Evolutionary conservation across 2,113 vertebrate genomes (phyloP).

Genomic region (Eulacestoma nigropectus): DNA sequence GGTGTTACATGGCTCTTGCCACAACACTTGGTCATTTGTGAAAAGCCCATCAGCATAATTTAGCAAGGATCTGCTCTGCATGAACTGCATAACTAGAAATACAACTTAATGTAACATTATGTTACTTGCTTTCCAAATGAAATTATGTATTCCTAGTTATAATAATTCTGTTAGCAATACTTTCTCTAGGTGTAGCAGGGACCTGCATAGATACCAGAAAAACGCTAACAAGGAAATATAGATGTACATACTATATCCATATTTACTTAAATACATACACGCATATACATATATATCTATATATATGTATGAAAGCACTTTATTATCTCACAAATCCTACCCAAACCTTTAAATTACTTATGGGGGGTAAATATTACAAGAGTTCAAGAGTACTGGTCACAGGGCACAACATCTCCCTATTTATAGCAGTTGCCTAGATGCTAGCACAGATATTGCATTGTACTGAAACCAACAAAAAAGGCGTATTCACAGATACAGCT

Average conservation of each 20-base stretch:
- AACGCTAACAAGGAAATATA: background rate
- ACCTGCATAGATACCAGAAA: background rate
- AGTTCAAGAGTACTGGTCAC: slow-evolving; percentile 16
- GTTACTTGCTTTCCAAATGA: background rate
- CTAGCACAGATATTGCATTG: slow-evolving; percentile 30
- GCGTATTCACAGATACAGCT: slow-evolving; percentile 22
- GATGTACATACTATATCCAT: background rate
- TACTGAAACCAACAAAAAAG: slow-evolving; percentile 47
- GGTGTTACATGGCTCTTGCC: background rate
- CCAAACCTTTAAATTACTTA: slow-evolving; percentile 24
- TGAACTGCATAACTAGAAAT: background rate
- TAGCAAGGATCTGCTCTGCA: background rate
- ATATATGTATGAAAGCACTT: background rate
- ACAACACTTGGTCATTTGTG: background rate
- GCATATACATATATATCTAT: background rate
- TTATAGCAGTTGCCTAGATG: slow-evolving; percentile 34
- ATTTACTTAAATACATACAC: background rate
- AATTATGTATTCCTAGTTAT: background rate
- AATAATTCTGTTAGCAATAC: background rate
- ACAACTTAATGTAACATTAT: background rate
- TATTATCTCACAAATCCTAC: background rate
- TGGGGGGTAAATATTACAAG: background rate
- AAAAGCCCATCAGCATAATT: background rate
- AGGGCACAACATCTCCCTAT: background rate
- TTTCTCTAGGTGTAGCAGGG: background rate